Evolutionary conservation across 1,140 invertebrate species (phyloP), one percentile per base, ranked within the genome.

Genomic region (Drosophila paulistorum): DNA sequence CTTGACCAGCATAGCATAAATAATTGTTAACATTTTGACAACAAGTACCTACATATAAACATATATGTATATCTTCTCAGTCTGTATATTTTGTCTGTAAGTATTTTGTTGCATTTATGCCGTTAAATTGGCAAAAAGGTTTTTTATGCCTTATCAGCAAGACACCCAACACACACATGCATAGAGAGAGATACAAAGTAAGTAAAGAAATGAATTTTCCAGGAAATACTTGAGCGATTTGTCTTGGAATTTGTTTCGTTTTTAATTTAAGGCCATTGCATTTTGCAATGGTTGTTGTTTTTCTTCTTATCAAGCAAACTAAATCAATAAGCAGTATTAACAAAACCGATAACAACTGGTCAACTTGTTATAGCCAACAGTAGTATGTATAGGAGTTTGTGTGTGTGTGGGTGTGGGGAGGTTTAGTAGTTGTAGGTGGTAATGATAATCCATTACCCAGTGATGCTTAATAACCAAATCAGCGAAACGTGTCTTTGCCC

Each of bases 401-500:
- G 58, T 66, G 59, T 42, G 45, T 69, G 10, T 23, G 45, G 20
- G 14, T 17, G 7, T 20, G 37, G 37, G 35, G 10, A 6, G 10
- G 7, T 3, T 48, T 9, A 0, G 17, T 20, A 11, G 45, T 3
- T 3, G 17, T 20, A 48, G 45, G 45, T 48, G 45, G 17, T 48
- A 48, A 48, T 48, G 45, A 51, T 51, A 51, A 51, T 51, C 45
- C 45, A 51, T 51, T 51, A 51, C 45, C 45, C 45, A 51, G 45
- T 51, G 23, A 39, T 67, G 39, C 39, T 55, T 75, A 33, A 33
- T 51, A 51, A 51, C 55, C 73, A 74, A 71, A 69, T 69, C 35
- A 30, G 60, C 60, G 33, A 59, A 77, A 65, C 72, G 75, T 87
- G 79, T 79, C 83, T 87, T 85, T 85, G 82, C 83, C 64, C 70